Evolutionary conservation across 1,140 invertebrate genomes (phyloP).

Genomic region (Hyles euphorbiae): DNA sequence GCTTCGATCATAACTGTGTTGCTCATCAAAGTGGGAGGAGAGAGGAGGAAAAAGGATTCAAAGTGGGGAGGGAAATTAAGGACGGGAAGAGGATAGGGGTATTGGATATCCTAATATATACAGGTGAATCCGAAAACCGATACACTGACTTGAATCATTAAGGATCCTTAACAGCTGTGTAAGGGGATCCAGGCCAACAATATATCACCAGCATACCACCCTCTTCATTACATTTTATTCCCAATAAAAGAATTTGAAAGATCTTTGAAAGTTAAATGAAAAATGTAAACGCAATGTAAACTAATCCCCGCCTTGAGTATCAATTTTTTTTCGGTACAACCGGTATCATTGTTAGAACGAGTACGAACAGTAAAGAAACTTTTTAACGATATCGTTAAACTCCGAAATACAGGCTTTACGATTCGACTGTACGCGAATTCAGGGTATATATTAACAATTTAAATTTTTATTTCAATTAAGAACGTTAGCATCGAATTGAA

Average conservation of each 20-base stretch:
- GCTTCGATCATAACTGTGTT: no score
- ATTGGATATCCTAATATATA: no score
- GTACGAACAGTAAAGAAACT: constrained; percentile 4
- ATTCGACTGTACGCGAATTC: constrained; percentile 7
- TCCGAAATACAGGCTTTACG: constrained; percentile 8
- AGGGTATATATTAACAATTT: constrained; percentile 3
- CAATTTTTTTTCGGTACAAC: not conserved
- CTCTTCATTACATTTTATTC: no score
- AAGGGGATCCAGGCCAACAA: no score
- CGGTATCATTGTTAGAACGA: not conserved
- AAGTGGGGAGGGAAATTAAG: no score
- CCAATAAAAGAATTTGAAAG: not conserved
- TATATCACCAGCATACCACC: no score
- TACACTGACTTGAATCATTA: no score
- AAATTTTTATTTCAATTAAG: constrained; percentile 2
- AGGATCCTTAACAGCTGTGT: no score
- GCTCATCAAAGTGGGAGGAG: no score
- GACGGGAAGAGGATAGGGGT: no score
- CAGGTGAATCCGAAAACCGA: no score
- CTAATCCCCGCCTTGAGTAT: not conserved
- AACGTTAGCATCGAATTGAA: not conserved
- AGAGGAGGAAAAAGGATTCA: no score
- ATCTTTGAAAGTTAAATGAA: not conserved
- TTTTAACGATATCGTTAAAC: constrained; percentile 15
- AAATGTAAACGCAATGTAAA: not conserved